Percentiles rank a stretch among this genome's conserved stretches.
These are phyloP conservation scores for Drosophila punjabiensis DNA, from an alignment of 1,140 invertebrate genomes.

Conservation along the genomic window DNA sequence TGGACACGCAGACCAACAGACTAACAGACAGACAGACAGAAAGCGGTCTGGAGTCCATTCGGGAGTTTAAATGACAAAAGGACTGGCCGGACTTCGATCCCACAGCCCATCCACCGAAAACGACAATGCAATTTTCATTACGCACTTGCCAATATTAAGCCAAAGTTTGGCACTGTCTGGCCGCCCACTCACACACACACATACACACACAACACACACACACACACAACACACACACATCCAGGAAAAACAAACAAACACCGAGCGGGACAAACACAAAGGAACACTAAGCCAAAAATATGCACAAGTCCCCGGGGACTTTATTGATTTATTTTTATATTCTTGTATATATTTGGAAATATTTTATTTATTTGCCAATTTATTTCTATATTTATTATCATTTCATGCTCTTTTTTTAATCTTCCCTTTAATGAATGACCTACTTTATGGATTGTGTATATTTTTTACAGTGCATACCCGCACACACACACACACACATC, in stretches of 20 bases:
- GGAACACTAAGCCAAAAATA: slow-evolving; percentile 13
- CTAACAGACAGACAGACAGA: slow-evolving; percentile 28
- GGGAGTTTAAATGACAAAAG: slow-evolving; percentile 52
- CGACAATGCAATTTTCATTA: slow-evolving; percentile 79
- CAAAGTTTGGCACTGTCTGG: slow-evolving; percentile 57
- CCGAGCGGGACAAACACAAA: slow-evolving; percentile 17
- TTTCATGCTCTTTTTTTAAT: background rate
- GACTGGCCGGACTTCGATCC: slow-evolving; percentile 18
- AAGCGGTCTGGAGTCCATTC: slow-evolving; percentile 35
- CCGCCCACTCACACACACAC: slow-evolving; percentile 23
- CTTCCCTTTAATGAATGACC: background rate
- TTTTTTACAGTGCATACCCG: slow-evolving; percentile 7
- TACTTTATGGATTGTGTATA: background rate
- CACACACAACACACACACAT: background rate
- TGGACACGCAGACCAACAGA: background rate
- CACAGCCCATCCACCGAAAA: slow-evolving; percentile 11
- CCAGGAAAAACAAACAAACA: slow-evolving; percentile 17
- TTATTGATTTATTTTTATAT: background rate
- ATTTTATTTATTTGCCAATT: no score
- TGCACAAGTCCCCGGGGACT: background rate
- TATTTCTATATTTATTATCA: no score
- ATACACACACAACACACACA: slow-evolving; percentile 8
- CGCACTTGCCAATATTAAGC: slow-evolving; percentile 67
- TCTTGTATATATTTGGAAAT: background rate
- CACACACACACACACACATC: slow-evolving; percentile 1